Conservation (phyloP, 2,113 vertebrate genomes). For the mouse (Mus musculus) region GRCm39 chr3:37314001-37314500, state of each 20-base stretch:
- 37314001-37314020: slow-evolving; percentile 53
- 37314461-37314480: not conserved
- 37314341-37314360: not conserved
- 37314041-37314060: slow-evolving; percentile 61
- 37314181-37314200: not conserved
- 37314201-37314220: not conserved
- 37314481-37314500: not conserved
- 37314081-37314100: slow-evolving; percentile 54
- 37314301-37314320: not conserved
- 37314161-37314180: not conserved
- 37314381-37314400: not conserved
- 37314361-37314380: not conserved
- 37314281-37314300: not conserved
- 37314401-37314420: not conserved
- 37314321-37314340: not conserved
- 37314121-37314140: slow-evolving; percentile 20
- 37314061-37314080: slow-evolving; percentile 17
- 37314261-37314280: not conserved
- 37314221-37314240: not conserved
- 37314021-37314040: not conserved
- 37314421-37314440: not conserved
- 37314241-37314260: not conserved
- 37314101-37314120: slow-evolving; percentile 1
- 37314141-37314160: not conserved
- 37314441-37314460: not conserved